These are phyloP conservation scores for Drosophila rhopaloa DNA, from an alignment of 1,140 invertebrate genomes.

Conservation along the genomic window DNA sequence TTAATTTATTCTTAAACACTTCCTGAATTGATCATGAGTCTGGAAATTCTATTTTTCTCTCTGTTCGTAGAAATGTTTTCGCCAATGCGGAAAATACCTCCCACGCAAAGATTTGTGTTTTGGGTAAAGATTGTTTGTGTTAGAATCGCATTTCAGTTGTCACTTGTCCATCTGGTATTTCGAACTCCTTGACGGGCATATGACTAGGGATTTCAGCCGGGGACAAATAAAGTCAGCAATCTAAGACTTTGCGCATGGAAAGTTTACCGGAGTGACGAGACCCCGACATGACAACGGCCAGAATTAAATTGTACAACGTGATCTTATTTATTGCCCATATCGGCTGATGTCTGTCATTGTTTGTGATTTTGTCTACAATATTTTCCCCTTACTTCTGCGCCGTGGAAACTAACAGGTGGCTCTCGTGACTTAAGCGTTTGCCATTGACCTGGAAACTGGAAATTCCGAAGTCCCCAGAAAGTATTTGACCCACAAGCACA, in stretches of 20 bases:
- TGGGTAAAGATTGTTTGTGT: slow-evolving; percentile 2
- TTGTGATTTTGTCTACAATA: neutral
- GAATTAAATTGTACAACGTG: slow-evolving; percentile 1
- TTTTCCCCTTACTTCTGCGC: neutral
- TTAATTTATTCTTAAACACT: slow-evolving; percentile 12
- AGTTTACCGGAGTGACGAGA: slow-evolving; percentile 14
- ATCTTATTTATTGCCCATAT: slow-evolving; percentile 23
- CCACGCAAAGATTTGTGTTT: slow-evolving; percentile 22
- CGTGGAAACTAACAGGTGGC: slow-evolving; percentile 16
- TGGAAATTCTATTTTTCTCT: slow-evolving; percentile 11
- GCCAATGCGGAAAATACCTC: slow-evolving; percentile 10
- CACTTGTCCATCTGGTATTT: slow-evolving; percentile 6
- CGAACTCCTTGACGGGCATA: slow-evolving; percentile 17
- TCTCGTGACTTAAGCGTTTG: neutral
- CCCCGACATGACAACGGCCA: slow-evolving; percentile 13
- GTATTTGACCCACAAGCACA: neutral
- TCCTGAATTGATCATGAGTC: slow-evolving; percentile 9
- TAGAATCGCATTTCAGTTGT: slow-evolving; percentile 15
- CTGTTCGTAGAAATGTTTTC: slow-evolving; percentile 24
- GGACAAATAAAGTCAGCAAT: slow-evolving; percentile 6
- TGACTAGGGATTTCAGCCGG: slow-evolving; percentile 6
- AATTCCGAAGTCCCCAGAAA: neutral
- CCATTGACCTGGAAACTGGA: neutral
- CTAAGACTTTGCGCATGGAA: slow-evolving; percentile 34
- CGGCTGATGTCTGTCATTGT: neutral